These are phyloP conservation scores for Capricornis sumatraensis DNA, from an alignment of 2,113 vertebrate genomes.

Conservation along the genomic window DNA sequence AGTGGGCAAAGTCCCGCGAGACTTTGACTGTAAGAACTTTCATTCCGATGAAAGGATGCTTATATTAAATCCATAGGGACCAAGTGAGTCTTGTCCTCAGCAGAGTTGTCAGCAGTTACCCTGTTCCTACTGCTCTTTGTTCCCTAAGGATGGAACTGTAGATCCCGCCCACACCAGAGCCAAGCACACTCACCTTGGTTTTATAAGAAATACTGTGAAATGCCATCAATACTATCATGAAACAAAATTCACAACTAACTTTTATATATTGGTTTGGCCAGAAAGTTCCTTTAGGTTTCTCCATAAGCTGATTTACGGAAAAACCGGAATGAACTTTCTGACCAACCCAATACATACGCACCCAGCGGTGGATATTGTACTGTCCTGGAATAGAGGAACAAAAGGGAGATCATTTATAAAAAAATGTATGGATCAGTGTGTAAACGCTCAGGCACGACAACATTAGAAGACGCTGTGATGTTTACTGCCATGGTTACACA, in stretches of 20 bases:
- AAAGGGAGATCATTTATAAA: not conserved
- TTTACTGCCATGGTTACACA: not conserved
- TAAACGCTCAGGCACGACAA: rapidly evolving
- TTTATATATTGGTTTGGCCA: not conserved
- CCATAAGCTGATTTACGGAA: not conserved
- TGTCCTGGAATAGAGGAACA: not conserved
- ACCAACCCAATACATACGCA: not conserved
- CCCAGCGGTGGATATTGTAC: not conserved
- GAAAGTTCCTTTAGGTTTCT: not conserved
- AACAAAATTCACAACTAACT: not conserved
- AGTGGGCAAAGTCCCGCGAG: not conserved
- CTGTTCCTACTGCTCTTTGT: not conserved
- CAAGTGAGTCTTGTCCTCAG: not conserved
- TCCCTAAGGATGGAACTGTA: not conserved
- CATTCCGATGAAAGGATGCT: not conserved
- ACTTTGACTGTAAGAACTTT: not conserved
- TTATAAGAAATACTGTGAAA: not conserved
- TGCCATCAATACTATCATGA: not conserved
- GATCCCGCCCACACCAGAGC: not conserved
- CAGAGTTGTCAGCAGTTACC: no score
- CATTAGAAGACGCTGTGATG: rapidly evolving
- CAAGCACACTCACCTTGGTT: rapidly evolving
- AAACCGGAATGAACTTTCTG: not conserved
- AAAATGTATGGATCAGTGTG: not conserved
- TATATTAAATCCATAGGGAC: not conserved